phyloP scores from a whole-genome alignment of 2,888 invertebrate genomes.

The Atherix ibis region DNA sequence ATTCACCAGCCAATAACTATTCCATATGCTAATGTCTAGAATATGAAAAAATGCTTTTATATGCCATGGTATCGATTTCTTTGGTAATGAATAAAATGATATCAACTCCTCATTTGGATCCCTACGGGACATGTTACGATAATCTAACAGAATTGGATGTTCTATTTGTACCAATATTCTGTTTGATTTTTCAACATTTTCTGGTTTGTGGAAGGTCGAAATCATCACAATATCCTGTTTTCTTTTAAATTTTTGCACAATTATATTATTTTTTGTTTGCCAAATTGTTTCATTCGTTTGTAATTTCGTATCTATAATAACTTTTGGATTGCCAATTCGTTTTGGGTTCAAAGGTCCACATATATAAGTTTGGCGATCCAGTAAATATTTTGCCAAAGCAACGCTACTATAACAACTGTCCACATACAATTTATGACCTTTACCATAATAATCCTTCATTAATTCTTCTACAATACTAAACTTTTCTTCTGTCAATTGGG shows the following conservation, averaged over 20 bases:
- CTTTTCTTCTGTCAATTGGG: background rate
- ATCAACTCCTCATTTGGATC: background rate
- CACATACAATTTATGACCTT: background rate
- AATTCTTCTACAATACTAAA: background rate
- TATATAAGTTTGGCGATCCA: background rate
- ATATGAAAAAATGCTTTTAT: background rate
- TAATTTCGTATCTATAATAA: background rate
- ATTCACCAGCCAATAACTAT: background rate
- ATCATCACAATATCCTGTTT: background rate
- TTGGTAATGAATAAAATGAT: background rate
- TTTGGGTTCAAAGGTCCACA: background rate
- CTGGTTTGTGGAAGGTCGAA: background rate
- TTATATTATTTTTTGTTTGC: background rate
- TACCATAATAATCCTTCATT: background rate
- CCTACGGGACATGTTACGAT: background rate
- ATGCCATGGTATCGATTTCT: background rate
- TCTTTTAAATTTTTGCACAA: background rate
- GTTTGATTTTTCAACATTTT: background rate
- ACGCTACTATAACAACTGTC: constrained; percentile 1
- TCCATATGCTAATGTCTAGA: background rate
- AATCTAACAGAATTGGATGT: background rate
- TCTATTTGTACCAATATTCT: background rate
- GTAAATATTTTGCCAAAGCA: constrained; percentile 2
- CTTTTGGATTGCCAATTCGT: background rate
- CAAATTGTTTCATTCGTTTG: constrained; percentile 1